These are phyloP conservation scores for Smutsia gigantea DNA, from an alignment of 2,797 vertebrate species.

Conservation along the genomic window DNA sequence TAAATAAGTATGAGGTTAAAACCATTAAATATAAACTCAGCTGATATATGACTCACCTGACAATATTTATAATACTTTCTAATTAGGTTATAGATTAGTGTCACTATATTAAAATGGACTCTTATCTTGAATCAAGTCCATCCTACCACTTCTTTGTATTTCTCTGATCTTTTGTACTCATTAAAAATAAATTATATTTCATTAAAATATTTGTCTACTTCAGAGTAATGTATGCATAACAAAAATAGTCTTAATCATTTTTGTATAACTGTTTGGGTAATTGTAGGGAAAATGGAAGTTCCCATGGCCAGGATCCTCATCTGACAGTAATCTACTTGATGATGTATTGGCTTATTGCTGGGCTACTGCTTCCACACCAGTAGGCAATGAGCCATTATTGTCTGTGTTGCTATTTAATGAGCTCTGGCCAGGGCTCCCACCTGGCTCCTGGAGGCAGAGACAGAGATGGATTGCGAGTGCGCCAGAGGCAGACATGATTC, in stretches of 20 bases:
- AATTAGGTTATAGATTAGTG: neutral
- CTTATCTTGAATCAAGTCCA: neutral
- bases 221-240: neutral
- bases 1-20: neutral
- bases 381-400: too few relatives aligned
- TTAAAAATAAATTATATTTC: neutral
- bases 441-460: too few relatives aligned
- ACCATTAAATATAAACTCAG: neutral
- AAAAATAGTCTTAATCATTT: neutral
- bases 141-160: neutral
- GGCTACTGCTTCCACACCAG: too few relatives aligned
- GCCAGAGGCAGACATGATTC: too few relatives aligned
- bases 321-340: too few relatives aligned
- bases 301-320: too few relatives aligned
- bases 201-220: neutral
- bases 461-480: too few relatives aligned
- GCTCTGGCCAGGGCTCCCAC: too few relatives aligned
- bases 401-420: too few relatives aligned
- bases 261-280: neutral
- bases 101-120: neutral
- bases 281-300: too few relatives aligned
- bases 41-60: neutral
- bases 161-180: neutral
- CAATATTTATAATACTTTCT: neutral
- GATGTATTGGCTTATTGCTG: too few relatives aligned